Percentiles rank a stretch among this genome's conserved stretches.
Conservation (phyloP, 1,140 invertebrate genomes). For the Heliconius melpomene region DNA sequence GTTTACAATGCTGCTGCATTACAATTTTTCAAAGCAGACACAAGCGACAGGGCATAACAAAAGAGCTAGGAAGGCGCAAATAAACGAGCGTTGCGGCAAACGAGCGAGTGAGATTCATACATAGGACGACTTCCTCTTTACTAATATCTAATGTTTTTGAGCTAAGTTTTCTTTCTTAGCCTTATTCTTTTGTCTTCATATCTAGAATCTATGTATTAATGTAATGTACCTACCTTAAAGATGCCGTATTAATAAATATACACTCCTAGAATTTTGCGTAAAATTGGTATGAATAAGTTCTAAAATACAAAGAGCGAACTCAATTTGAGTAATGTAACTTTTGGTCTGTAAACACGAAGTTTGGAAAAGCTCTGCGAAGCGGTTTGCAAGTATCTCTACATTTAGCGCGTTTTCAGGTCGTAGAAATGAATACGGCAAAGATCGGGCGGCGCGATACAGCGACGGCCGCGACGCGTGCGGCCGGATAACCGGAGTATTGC, state of each 20-base stretch:
- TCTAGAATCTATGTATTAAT: not conserved
- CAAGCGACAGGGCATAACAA: slow-evolving; percentile 76
- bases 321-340: slow-evolving; percentile 76
- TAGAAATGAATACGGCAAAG: slow-evolving; percentile 67
- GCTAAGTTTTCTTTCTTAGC: slow-evolving; percentile 36
- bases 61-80: slow-evolving; percentile 77
- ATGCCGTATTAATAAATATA: not conserved
- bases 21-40: slow-evolving; percentile 79
- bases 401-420: slow-evolving; percentile 65
- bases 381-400: slow-evolving; percentile 66
- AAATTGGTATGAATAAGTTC: slow-evolving; percentile 44
- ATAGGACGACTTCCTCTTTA: slow-evolving; percentile 42
- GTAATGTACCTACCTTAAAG: not conserved
- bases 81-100: slow-evolving; percentile 74
- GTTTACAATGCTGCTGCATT: slow-evolving; percentile 71
- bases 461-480: slow-evolving; percentile 44
- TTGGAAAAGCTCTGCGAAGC: slow-evolving; percentile 67
- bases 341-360: slow-evolving; percentile 58
- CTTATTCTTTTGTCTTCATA: slow-evolving; percentile 22
- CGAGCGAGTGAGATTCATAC: slow-evolving; percentile 46
- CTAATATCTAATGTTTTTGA: slow-evolving; percentile 55
- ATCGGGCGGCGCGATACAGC: slow-evolving; percentile 66
- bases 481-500: slow-evolving; percentile 25
- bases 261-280: slow-evolving; percentile 11
- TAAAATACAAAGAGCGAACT: slow-evolving; percentile 56